Percentiles rank a stretch among this genome's conserved stretches.
These are phyloP conservation scores for Andinoacara biseriatus DNA, from an alignment of 2,113 vertebrate genomes.

Conservation along the genomic window DNA sequence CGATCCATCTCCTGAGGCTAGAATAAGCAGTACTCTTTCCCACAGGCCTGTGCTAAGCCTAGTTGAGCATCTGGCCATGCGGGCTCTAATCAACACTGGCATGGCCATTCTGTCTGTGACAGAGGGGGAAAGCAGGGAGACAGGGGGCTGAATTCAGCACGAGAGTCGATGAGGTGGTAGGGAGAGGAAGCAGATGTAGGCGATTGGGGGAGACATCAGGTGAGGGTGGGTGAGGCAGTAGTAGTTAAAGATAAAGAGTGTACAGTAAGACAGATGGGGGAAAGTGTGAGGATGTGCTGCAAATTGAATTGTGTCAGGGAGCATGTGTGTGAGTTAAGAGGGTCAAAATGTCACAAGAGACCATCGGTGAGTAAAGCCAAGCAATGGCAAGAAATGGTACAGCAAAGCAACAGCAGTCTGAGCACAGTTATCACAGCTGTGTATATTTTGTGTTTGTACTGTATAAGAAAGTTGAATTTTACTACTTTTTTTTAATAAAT, in stretches of 20 bases:
- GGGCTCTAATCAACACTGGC: slow-evolving; percentile 76
- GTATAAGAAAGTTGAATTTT: background rate
- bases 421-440: background rate
- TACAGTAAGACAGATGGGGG: background rate
- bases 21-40: slow-evolving; percentile 79
- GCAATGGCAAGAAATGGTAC: background rate
- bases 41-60: slow-evolving; percentile 78
- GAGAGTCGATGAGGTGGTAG: slow-evolving; percentile 5
- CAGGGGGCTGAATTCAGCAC: slow-evolving; percentile 4
- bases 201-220: slow-evolving; percentile 1
- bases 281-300: background rate
- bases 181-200: background rate
- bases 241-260: background rate
- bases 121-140: slow-evolving; percentile 12
- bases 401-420: background rate
- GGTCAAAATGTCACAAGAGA: background rate
- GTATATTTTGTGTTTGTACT: background rate
- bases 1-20: slow-evolving; percentile 76
- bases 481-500: background rate
- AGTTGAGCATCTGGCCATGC: slow-evolving; percentile 70
- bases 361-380: background rate
- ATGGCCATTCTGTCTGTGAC: slow-evolving; percentile 74
- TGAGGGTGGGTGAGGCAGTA: background rate
- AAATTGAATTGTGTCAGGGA: background rate
- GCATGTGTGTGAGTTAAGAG: slow-evolving; percentile 7